Conservation (phyloP, 2,113 vertebrate species). For the Donacobius atricapilla region DNA sequence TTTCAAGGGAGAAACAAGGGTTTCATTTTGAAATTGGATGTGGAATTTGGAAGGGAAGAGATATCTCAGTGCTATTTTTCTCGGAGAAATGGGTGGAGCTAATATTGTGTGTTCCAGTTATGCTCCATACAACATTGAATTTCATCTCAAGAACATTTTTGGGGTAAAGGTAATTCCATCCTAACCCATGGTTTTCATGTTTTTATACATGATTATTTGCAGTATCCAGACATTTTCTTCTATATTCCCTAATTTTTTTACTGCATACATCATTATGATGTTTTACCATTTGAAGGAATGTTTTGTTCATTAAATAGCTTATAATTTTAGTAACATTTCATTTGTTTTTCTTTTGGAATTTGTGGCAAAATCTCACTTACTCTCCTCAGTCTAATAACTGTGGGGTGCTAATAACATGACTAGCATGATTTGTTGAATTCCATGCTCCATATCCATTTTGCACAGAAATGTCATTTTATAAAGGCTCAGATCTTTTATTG, state of each 20-base stretch:
- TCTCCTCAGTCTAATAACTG: background rate
- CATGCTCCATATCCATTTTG: background rate
- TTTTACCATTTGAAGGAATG: background rate
- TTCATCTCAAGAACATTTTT: background rate
- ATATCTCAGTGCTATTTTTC: background rate
- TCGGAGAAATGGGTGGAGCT: background rate
- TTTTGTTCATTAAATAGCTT: background rate
- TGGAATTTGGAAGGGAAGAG: background rate
- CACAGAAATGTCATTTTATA: background rate
- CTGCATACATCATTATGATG: background rate
- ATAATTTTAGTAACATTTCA: background rate
- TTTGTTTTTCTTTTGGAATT: background rate
- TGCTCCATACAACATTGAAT: background rate
- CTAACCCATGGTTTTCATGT: accelerated
- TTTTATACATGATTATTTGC: background rate
- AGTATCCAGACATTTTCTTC: background rate
- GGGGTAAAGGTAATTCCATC: background rate
- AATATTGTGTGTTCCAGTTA: background rate
- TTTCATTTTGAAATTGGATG: background rate
- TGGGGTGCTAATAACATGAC: background rate
- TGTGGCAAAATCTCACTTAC: background rate
- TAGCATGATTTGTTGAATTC: background rate
- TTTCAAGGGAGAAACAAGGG: background rate
- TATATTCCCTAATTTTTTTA: background rate
- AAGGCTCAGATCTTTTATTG: background rate